Base-by-base conservation (phyloP, 2,113 vertebrate species). In the Etheostoma cragini region DNA sequence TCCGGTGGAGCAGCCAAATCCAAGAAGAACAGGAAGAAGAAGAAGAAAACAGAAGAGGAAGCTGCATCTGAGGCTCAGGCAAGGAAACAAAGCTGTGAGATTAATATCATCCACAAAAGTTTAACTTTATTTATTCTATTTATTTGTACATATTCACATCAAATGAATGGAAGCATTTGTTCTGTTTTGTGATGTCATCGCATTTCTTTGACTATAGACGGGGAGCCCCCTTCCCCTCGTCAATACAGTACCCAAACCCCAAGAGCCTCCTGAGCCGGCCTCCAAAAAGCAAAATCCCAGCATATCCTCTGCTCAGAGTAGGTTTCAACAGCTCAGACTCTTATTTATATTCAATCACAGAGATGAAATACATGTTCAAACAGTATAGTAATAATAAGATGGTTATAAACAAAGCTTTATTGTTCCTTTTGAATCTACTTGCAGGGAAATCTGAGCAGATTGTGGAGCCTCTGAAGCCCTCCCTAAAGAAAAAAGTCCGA, bases 1-100 rank as follows among this genome's bases (percentile, higher is more conserved):
- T 89, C 94, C 6, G 83, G 92, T 72, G 94, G 92, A 72, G 95
- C 94, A 70, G 94, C 94, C 33, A 97, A 97, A 90, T 96, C 96
- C 19, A 98, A 98, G 91, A 98, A 97, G 89, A 98, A 96, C 88
- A 98, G 97, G 93, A 99, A 97, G 91, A 98, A 96, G 92, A 99
- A 98, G 96, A 98, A 97, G 96, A 97, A 96, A 94, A 94, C 95
- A 16, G 95, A 96, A 64, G 97, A 97, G 66, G 96, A 96, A 16
- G 87, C 81, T 52, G 50, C 71, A 17, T 42, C 89, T 24, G 80
- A 82, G n/a, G 21, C 80, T 53, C 91, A 92, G 90, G 94, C 68
- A 90, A 77, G 69, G 58, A 64, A 26, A 72, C 21, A 70, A 46
- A 60, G 13, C 7, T 53, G 4, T 52, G 14, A 64, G 10, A 78